Conservation (phyloP, 2,113 vertebrate species). For the Rafetus swinhoei region DNA sequence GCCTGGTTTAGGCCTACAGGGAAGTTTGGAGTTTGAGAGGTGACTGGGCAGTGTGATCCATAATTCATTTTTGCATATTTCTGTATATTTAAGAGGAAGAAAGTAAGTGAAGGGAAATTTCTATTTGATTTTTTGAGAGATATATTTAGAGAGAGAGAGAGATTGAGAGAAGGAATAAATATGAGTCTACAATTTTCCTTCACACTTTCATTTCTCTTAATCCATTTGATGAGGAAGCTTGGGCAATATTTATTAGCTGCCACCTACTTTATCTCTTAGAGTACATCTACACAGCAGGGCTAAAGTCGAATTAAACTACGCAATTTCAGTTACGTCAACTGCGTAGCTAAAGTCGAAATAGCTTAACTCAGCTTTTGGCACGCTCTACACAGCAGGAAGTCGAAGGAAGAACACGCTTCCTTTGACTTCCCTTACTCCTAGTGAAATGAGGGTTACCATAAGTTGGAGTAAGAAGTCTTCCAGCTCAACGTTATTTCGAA, state of each 20-base stretch:
- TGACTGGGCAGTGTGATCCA: not conserved
- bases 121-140: not conserved
- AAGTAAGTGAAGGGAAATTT: not conserved
- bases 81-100: not conserved
- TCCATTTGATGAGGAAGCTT: not conserved
- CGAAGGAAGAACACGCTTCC: too few species aligned
- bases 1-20: not conserved
- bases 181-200: not conserved
- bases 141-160: too few species aligned
- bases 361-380: too few species aligned
- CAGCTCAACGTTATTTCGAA: too few species aligned
- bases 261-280: not conserved
- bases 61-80: not conserved
- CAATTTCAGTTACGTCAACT: too few species aligned
- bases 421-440: too few species aligned
- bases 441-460: too few species aligned
- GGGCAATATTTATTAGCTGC: fast-evolving
- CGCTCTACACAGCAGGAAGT: too few species aligned
- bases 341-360: too few species aligned
- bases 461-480: too few species aligned
- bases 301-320: too few species aligned
- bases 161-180: not conserved
- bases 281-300: too few species aligned
- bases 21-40: not conserved
- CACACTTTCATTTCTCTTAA: not conserved